Base-by-base conservation (phyloP, 2,797 vertebrate species). In the Simalia tracyae region DNA sequence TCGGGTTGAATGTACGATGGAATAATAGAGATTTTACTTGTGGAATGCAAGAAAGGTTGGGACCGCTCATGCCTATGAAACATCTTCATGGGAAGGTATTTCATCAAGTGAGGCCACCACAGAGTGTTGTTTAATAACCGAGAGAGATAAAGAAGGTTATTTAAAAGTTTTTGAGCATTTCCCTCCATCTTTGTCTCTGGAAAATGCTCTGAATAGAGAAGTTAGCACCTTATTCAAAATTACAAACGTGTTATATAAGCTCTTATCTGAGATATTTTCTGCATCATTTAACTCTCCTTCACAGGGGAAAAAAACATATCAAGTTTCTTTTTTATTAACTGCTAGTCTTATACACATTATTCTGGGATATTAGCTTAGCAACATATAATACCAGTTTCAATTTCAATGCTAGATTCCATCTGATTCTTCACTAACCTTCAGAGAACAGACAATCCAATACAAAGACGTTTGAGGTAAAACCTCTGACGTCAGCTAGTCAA, bases 151-250 rank as follows among this genome's bases (percentile, higher is more conserved):
- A 63, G 76, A 87, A 92, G 36, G 5, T 42, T 81, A 50, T 81
- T 24, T 88, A 91, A n/a, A 42, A 59, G 11, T 57, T 89, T 95
- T 91, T 92, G 90, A 94, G 89, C 81, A 91, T 6, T 93, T 94
- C 64, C 24, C 26, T 10, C 91, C 57, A 5, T 92, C 93, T 86
- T 22, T 19, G 7, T 88, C 60, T 89, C 4, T 87, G 91, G 24
- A 28, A 90, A 15, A 4, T 91, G 90, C 93, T 46, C 31, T 92
- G 68, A 94, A 72, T 89, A 85, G 24, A 87, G 0, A 59, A 86
- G 89, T 85, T 94, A 42, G 57, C 93, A 88, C 81, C 88, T 57
- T 89, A 7, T 64, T 61, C 90, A 8, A 42, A 57, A 89, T 68
- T 89, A 64, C 72, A 14, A 24, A 72, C 31, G 8, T 59, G 14